Evolutionary conservation across 2,113 vertebrate genomes (phyloP), one percentile per base, ranked within the genome.

Genomic region (Macroglossus sobrinus): DNA sequence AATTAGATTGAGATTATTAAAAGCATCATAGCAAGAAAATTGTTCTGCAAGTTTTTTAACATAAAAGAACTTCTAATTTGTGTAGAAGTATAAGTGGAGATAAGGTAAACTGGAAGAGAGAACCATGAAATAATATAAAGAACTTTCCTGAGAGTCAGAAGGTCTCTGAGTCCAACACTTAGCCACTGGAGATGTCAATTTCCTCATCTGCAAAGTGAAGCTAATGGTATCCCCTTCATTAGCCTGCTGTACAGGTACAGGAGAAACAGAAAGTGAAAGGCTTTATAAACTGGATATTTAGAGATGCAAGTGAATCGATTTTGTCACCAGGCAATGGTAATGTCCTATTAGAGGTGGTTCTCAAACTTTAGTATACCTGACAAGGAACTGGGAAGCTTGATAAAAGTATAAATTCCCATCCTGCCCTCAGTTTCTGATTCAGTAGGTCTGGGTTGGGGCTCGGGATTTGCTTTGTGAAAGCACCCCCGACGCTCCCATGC

Each of bases 1-100:
- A 96, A 94, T 97, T 93, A 95, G 93, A 95, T 69, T 89, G 93
- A 95, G 96, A 95, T 78, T 76, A 94, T 94, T 95, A 91, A 96
- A 97, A 92, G 72, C 72, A 82, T 94, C 91, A 89, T 66, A 95
- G 91, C 40, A 95, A 89, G 85, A 89, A 94, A 96, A 94, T 59
- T 66, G 33, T 14, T 94, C 93, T 95, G 89, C 81, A 93, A 84
- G 82, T 76, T 69, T 95, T 93, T 95, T 89, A 93, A 94, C 85
- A 78, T 94, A 89, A 93, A 81, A 95, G 89, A 93, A 95, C 78
- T 78, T 93, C 82, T 88, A 95, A 94, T 96, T 75, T 96, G 57
- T 86, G 57, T 79, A 79, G 72, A 50, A 93, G 43, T 85, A 3
- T 84, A 95, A 53, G 84, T 86, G 74, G 69, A 92, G 68, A 72